Evolutionary conservation across 2,113 vertebrate species (phyloP), one percentile per base, ranked within the genome.

Genomic region (Dipodomys ordii): DNA sequence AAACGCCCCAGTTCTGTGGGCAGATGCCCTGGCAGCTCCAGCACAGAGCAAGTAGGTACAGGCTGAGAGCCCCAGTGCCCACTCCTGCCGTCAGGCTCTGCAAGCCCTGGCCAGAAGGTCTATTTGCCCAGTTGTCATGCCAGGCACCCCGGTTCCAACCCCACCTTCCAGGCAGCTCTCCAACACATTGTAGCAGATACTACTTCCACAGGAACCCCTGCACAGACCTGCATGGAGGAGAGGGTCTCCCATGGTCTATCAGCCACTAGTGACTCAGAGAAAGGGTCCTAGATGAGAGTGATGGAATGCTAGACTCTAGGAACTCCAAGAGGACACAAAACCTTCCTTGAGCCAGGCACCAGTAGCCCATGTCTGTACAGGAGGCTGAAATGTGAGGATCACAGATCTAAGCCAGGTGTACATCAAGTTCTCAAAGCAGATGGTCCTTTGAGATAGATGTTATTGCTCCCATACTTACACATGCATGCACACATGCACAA

Each of bases 31-130:
- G 95, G 96, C 95, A 95, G 46, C 60, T 32, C 46, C 69, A 73
- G 44, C 67, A 16, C 25, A 57, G 10, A 95, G 71, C 97, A 95
- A 95, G 96, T 91, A 95, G 82, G 82, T 94, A 95, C 97, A 97
- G 87, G 96, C 91, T 2, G 0, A 67, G 72, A 67, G 95, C 96
- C 82, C 69, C n/a, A 28, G 91, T 94, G 95, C 97, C 95, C 96
- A 96, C 91, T 97, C 91, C 87, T 77, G 83, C 72, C 30, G 5
- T 80, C 91, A 94, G 96, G 0, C 78, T 94, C 77, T 60, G 81
- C 93, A 94, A 91, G 76, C 88, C 89, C 87, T 0, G 8, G 86
- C 93, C 83, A 19, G 39, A 91, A 86, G 68, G 79, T 85, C 95
- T 95, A 88, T 83, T 95, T 95, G 74, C 93, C 39, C 0, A 2